These are phyloP conservation scores for Agrilus mali DNA, from an alignment of 2,888 invertebrate genomes.

Conservation along the genomic window DNA sequence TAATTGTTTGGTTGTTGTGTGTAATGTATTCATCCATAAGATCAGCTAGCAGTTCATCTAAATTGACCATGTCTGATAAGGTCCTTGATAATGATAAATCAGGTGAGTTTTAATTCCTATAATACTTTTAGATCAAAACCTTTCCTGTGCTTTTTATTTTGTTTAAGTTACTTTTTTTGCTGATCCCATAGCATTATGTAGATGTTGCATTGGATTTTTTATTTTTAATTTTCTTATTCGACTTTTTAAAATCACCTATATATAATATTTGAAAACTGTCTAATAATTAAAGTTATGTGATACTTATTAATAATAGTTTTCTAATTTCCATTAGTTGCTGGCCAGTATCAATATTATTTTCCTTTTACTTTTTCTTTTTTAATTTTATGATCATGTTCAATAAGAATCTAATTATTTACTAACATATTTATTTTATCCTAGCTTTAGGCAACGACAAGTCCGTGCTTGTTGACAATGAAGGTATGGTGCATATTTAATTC, in stretches of 20 bases:
- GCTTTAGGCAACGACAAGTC: slow-evolving; percentile 39
- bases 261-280: too few relatives aligned
- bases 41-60: slow-evolving; percentile 86
- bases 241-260: not conserved
- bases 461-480: slow-evolving; percentile 45
- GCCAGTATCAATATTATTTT: not conserved
- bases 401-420: too few relatives aligned
- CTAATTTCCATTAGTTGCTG: not conserved
- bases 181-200: slow-evolving; percentile 24
- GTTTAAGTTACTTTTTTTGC: slow-evolving; percentile 5
- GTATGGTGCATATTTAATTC: slow-evolving; percentile 31
- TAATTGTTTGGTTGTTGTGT: slow-evolving; percentile 88
- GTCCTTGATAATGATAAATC: slow-evolving; percentile 62
- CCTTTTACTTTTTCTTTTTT: slow-evolving; percentile 1
- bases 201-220: slow-evolving; percentile 11
- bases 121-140: slow-evolving; percentile 3
- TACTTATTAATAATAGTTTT: too few relatives aligned
- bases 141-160: slow-evolving; percentile 6
- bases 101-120: slow-evolving; percentile 38
- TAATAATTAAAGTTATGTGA: too few relatives aligned
- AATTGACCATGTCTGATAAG: slow-evolving; percentile 77
- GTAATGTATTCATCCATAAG: slow-evolving; percentile 92
- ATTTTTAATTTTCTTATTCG: slow-evolving; percentile 6
- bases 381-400: too few relatives aligned
- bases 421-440: slow-evolving; percentile 24